These are phyloP conservation scores for Choloepus hoffmanni DNA, from an alignment of 2,113 vertebrate species.

Conservation along the genomic window DNA sequence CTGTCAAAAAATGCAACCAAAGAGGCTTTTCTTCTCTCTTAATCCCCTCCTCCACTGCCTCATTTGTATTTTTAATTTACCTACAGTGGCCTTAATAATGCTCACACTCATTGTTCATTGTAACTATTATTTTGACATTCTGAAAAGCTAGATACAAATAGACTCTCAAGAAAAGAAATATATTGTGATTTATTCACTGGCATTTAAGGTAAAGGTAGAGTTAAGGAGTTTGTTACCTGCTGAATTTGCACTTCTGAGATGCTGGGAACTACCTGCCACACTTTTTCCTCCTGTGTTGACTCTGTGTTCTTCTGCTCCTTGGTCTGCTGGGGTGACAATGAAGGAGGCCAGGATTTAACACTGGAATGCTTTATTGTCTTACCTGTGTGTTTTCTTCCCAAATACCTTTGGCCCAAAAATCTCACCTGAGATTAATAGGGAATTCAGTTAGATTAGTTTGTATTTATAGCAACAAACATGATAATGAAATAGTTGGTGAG, in stretches of 20 bases:
- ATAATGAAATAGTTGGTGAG: slow-evolving; percentile 65
- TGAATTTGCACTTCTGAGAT: slow-evolving; percentile 66
- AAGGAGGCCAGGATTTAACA: slow-evolving; percentile 63
- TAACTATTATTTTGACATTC: slow-evolving; percentile 74
- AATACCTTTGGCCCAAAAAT: slow-evolving; percentile 44
- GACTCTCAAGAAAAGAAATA: slow-evolving; percentile 55
- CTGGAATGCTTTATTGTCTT: slow-evolving; percentile 50
- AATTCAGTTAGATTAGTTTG: slow-evolving; percentile 67
- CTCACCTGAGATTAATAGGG: slow-evolving; percentile 60
- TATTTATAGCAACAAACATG: slow-evolving; percentile 63
- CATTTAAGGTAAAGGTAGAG: slow-evolving; percentile 9
- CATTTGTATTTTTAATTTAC: slow-evolving; percentile 63
- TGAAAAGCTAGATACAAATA: slow-evolving; percentile 69
- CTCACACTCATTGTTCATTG: background rate
- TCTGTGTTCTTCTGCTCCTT: background rate
- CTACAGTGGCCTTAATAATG: slow-evolving; percentile 25
- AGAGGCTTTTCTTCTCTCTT: background rate
- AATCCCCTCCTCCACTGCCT: background rate
- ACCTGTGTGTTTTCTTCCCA: slow-evolving; percentile 48
- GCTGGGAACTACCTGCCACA: slow-evolving; percentile 40
- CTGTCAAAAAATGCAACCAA: slow-evolving; percentile 79
- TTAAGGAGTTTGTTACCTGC: slow-evolving; percentile 65
- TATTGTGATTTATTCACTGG: slow-evolving; percentile 58
- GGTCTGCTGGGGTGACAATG: background rate
- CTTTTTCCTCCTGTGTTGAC: background rate